Evolutionary conservation across 2,888 invertebrate species (phyloP), one percentile per base, ranked within the genome.

Genomic region (Campoplex nolae): DNA sequence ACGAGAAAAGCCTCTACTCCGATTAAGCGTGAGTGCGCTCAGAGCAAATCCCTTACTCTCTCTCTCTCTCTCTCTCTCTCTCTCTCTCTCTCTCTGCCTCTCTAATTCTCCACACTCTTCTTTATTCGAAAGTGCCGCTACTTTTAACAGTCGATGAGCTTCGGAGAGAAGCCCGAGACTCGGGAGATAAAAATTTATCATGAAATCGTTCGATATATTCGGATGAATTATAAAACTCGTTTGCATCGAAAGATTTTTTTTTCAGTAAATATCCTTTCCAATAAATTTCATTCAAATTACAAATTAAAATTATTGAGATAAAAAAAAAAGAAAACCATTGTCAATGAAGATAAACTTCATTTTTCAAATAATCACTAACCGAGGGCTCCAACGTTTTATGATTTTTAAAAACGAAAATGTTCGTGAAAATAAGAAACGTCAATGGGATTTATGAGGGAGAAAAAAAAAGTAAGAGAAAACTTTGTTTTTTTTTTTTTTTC

Each of bases 141-240:
- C 67, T 45, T 68, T 85, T 75, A 75, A 68, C 54, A 68, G 68
- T 70, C 51, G 67, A 45, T 67, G 51, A 78, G 56, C 56, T 77
- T 67, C 58, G 68, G 73, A 56, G 32, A 45, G 51, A 76, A 42
- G 28, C 28, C 32, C 13, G 16, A 35, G 48, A 48, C 42, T 51
- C 75, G 8, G 3, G 51, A 70, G 79, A 83, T 79, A 35, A 86
- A 83, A 83, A 83, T 83, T 71, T 65, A 62, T 78, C 70, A 79
- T 71, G 48, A 4, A 62, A 32, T 32, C 32, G 62, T 32, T 32
- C 32, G 32, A 32, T 32, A 32, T 13, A 16, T 58, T 28, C 13
- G 16, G 13, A 2, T 2, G 32, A 16, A 32, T n/a, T 32, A 16
- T 62, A 3, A 6, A 62, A 62, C 16, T 32, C 28, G 28, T 58